Evolutionary conservation across 2,888 invertebrate genomes (phyloP).

Genomic region (Drosophila borealis): DNA sequence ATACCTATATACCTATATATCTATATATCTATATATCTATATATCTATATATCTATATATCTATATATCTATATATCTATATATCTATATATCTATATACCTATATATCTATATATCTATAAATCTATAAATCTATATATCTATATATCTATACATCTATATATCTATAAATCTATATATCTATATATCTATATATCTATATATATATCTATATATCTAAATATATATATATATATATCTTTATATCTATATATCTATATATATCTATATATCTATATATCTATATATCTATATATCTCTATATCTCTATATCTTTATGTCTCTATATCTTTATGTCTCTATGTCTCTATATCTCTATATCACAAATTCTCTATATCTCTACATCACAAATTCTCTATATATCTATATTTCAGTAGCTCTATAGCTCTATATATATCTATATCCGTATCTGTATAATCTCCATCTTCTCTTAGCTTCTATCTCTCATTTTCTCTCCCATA

Average conservation of each 20-base stretch:
- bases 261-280: too few relatives aligned
- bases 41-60: not conserved
- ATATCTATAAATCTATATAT: too few relatives aligned
- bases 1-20: too few relatives aligned
- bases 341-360: not conserved
- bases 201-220: not conserved
- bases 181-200: not conserved
- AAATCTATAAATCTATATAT: too few relatives aligned
- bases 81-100: not conserved
- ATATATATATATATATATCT: too few relatives aligned
- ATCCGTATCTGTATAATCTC: too few relatives aligned
- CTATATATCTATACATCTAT: too few relatives aligned
- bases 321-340: not conserved
- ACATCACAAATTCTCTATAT: too few relatives aligned
- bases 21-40: not conserved
- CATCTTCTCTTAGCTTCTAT: too few relatives aligned
- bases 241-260: not conserved
- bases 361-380: too few relatives aligned
- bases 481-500: too few relatives aligned
- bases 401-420: not conserved
- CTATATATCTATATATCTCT: not conserved
- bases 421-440: not conserved
- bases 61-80: not conserved
- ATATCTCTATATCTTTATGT: too few relatives aligned
- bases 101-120: not conserved